Base-by-base conservation (phyloP, 1,140 invertebrate species). In the Mercenaria mercenaria region DNA sequence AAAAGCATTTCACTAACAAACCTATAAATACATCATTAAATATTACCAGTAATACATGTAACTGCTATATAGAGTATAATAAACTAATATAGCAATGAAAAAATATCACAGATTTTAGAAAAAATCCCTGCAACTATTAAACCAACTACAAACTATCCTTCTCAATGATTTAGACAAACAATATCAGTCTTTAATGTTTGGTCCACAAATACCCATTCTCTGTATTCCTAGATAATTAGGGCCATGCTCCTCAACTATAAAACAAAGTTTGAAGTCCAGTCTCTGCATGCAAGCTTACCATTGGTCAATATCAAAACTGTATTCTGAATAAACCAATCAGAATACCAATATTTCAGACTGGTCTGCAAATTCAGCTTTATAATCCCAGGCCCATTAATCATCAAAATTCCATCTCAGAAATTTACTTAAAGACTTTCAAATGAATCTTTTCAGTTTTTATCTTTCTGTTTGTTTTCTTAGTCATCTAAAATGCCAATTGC, bases 21-120 rank as follows among this genome's bases (percentile, higher is more conserved):
- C 32, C 61, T 67, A 67, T 67, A 67, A 67, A 67, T 67, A 67
- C 61, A 67, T 56, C 15, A 56, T 56, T 23, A 56, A 20, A 20
- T 20, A 56, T 20, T 56, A 23, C n/a, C n/a, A 56, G 3, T 56
- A 56, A 56, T n/a, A 56, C 52, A 67, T 67, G 32, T 11, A 67
- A 67, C 10, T 37, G 61, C 61, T 32, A 37, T 67, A 67, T n/a
- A 32, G 61, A 37, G 11, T 15, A 67, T 67, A 32, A 32, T 67
- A 67, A 8, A 67, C 61, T 67, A 37, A 10, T 67, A 10, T 67
- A 67, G 29, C 3, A 29, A 32, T 32, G 56, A 64, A 23, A 37
- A 72, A 72, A 72, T 72, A 72, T 72, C 67, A 72, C 67, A 72
- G 67, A 72, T 72, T 39, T 18, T 39, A 39, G 67, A 72, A 72